Conservation (phyloP, 2,797 vertebrate genomes). For the Morelia viridis region DNA sequence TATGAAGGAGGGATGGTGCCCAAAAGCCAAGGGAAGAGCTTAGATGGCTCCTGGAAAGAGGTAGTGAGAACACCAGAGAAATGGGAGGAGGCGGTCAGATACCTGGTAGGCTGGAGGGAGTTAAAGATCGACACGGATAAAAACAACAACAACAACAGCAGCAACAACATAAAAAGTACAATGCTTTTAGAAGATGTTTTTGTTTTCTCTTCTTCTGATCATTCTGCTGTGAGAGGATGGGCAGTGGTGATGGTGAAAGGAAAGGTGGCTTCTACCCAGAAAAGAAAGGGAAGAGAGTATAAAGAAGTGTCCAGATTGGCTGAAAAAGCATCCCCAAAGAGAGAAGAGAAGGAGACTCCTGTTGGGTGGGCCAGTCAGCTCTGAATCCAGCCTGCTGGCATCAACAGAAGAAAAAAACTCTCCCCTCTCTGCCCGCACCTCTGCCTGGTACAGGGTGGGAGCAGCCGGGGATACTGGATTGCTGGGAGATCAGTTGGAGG, state of each 20-base stretch:
- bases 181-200: constrained; percentile 67
- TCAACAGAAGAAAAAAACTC: constrained; percentile 71
- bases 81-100: constrained; percentile 54
- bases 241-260: constrained; percentile 58
- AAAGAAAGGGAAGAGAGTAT: constrained; percentile 77
- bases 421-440: constrained; percentile 73
- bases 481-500: constrained; percentile 96
- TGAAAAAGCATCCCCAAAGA: constrained; percentile 76
- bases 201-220: constrained; percentile 50
- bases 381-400: constrained; percentile 78
- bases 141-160: neutral
- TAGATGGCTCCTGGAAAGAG: constrained; percentile 74
- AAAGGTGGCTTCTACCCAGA: constrained; percentile 80
- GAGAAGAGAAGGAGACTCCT: constrained; percentile 78
- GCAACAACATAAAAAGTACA: constrained; percentile 76
- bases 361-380: constrained; percentile 75
- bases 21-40: neutral
- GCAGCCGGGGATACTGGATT: constrained; percentile 74
- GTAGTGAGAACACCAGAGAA: constrained; percentile 76
- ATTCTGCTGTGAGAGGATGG: constrained; percentile 73
- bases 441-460: constrained; percentile 61
- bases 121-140: constrained; percentile 63
- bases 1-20: rapidly evolving
- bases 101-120: constrained; percentile 71
- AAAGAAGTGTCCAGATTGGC: constrained; percentile 82